These are phyloP conservation scores for Chamaetylas fuelleborni DNA, from an alignment of 2,113 vertebrate genomes.

Conservation along the genomic window DNA sequence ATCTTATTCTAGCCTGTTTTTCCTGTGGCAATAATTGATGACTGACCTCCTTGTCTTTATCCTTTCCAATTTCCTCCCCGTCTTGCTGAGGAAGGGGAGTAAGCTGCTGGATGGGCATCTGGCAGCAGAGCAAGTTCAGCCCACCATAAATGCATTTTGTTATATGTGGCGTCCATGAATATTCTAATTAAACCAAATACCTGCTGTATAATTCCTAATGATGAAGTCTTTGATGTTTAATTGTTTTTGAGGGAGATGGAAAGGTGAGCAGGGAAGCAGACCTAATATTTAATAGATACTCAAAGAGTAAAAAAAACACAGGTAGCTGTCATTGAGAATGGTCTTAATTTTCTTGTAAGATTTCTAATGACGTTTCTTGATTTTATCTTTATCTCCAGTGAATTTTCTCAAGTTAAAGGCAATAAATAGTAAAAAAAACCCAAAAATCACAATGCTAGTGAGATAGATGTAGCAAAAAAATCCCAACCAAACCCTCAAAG, in stretches of 20 bases:
- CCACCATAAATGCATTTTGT: neutral
- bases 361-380: neutral
- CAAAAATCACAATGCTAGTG: neutral
- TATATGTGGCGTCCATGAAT: neutral
- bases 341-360: neutral
- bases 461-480: neutral
- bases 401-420: neutral
- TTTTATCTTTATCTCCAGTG: neutral
- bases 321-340: constrained; percentile 9
- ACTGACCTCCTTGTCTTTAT: neutral
- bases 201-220: neutral
- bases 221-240: neutral
- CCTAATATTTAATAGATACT: neutral
- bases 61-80: neutral
- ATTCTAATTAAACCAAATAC: neutral
- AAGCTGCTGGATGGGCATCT: neutral
- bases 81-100: neutral
- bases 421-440: neutral
- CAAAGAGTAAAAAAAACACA: constrained; percentile 13
- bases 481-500: neutral
- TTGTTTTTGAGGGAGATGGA: neutral
- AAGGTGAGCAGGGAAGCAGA: neutral
- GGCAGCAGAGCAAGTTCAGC: neutral
- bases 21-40: neutral
- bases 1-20: neutral